These are phyloP conservation scores for Mirounga angustirostris DNA, from an alignment of 2,113 vertebrate genomes.

Conservation along the genomic window DNA sequence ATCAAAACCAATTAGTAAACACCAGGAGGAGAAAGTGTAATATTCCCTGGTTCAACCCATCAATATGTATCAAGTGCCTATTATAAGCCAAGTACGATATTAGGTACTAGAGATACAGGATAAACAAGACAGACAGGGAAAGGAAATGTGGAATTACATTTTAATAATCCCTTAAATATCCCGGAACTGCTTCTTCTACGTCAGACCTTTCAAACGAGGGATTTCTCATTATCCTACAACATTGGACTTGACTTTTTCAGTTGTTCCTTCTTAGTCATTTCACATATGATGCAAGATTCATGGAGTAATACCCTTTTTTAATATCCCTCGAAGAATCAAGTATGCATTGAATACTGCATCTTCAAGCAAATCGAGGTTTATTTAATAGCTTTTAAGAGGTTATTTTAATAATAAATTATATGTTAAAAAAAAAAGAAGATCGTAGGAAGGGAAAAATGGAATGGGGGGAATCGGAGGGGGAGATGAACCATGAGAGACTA, in stretches of 20 bases:
- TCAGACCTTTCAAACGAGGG: conserved; percentile 19
- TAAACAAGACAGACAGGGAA: conserved; percentile 45
- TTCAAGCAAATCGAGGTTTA: conserved; percentile 24
- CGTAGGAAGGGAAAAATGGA: no score
- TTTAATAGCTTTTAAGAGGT: background rate
- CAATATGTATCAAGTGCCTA: background rate
- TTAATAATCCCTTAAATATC: background rate
- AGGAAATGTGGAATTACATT: conserved; percentile 28
- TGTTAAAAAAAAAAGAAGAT: no score
- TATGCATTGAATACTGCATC: background rate
- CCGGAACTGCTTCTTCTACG: conserved; percentile 5
- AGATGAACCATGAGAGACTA: no score
- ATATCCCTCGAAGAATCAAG: conserved; percentile 17
- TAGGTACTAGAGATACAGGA: background rate
- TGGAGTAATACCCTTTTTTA: background rate
- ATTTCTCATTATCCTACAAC: background rate
- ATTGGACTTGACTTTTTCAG: conserved; percentile 4
- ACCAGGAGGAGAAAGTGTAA: background rate
- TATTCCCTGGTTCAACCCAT: background rate
- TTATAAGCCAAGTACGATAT: background rate
- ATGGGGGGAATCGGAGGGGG: no score
- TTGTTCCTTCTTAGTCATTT: conserved; percentile 32
- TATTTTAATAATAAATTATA: background rate
- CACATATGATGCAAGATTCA: conserved; percentile 38
- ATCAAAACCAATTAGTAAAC: conserved; percentile 28